Evolutionary conservation across 2,888 invertebrate genomes (phyloP).

Genomic region (Amaurobius ferox): DNA sequence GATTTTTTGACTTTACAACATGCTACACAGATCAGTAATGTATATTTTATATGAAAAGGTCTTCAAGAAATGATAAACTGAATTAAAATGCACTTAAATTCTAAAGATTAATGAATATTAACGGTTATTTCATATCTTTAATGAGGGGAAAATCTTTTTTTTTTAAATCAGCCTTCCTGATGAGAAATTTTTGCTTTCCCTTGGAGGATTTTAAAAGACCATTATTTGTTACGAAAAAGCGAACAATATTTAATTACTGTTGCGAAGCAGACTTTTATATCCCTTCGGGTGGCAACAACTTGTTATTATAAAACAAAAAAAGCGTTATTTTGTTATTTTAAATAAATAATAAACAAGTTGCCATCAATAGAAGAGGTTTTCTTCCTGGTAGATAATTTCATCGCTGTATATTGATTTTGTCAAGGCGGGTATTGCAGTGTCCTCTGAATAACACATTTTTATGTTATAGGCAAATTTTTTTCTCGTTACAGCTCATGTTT

Average conservation of each 20-base stretch:
- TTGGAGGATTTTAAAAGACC: no score
- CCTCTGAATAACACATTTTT: slow-evolving; percentile 9
- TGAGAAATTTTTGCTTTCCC: no score
- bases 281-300: slow-evolving; percentile 28
- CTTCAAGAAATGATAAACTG: no score
- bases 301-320: slow-evolving; percentile 30
- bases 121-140: no score
- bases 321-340: slow-evolving; percentile 5
- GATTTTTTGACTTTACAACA: no score
- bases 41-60: no score
- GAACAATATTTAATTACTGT: slow-evolving; percentile 50
- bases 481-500: slow-evolving; percentile 20
- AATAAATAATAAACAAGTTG: slow-evolving; percentile 44
- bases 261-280: slow-evolving; percentile 5
- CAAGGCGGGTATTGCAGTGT: slow-evolving; percentile 10
- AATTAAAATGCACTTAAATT: no score
- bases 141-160: no score
- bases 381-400: slow-evolving; percentile 44
- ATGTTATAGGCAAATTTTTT: neutral
- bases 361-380: slow-evolving; percentile 44
- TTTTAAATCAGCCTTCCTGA: no score
- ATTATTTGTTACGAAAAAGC: neutral
- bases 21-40: no score
- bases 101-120: no score
- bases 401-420: slow-evolving; percentile 48